These are phyloP conservation scores for Mystacornis crossleyi DNA, from an alignment of 2,113 vertebrate species.

Conservation along the genomic window DNA sequence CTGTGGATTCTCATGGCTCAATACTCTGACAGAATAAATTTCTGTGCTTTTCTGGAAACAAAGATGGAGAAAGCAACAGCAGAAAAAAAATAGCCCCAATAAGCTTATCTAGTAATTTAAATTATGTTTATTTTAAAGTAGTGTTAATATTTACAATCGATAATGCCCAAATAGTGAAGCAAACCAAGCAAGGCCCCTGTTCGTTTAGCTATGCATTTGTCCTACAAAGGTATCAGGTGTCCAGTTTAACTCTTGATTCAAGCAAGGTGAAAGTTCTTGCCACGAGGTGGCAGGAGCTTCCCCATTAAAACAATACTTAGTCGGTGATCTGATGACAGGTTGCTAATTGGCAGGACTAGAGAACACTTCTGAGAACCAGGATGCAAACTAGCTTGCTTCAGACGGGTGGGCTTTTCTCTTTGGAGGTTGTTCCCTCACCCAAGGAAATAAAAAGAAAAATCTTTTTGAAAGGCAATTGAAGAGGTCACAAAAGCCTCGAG, in stretches of 20 bases:
- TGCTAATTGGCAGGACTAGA: neutral
- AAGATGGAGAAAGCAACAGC: neutral
- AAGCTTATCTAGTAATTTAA: neutral
- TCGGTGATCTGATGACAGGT: neutral
- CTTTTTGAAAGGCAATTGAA: neutral
- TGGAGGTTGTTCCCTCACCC: neutral
- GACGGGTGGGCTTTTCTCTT: accelerated
- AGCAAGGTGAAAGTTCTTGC: neutral
- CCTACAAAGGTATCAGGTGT: neutral
- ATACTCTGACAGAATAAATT: neutral
- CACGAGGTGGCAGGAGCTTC: neutral
- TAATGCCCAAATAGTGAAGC: neutral
- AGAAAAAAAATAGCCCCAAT: neutral
- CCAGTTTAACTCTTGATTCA: neutral
- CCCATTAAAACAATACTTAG: neutral
- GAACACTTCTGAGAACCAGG: neutral
- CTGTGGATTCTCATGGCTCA: neutral
- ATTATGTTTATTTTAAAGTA: neutral
- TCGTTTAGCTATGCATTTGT: neutral
- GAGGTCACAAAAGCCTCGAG: neutral
- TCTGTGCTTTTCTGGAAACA: neutral
- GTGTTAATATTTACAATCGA: neutral
- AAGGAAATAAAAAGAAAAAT: neutral
- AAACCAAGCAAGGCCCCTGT: neutral
- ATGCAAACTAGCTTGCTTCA: neutral